Evolutionary conservation across 2,888 invertebrate genomes (phyloP), one percentile per base, ranked within the genome.

Genomic region (Aspidapion aeneum): DNA sequence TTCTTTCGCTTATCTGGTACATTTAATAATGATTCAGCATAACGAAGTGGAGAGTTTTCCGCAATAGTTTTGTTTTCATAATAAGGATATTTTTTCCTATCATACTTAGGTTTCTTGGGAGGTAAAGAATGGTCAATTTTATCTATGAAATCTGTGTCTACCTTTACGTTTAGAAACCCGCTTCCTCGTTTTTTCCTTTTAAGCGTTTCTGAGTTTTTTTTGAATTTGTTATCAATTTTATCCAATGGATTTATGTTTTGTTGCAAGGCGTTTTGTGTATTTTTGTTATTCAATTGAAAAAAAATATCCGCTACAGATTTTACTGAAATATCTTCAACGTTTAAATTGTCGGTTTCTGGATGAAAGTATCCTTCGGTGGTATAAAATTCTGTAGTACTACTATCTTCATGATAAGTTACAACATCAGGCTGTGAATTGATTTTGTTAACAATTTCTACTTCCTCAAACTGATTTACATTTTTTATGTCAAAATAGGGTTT

Each of bases 1-100:
- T 87, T 86, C 9, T 80, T 79, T 0, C 83, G 82, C 78, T 91
- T 90, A 22, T 77, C 79, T 0, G 90, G 90, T 21, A 89, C 83
- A 5, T 83, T 80, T 62, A 81, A 78, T 0, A 89, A 80, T 78
- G 88, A 84, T 73, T 88, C 85, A 0, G 88, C 85, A 72, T 90
- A 91, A 49, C 86, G 82, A 19, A 90, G 74, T 0, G 90, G 87
- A 0, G 90, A 89, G 71, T 86, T 77, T 70, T 79, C 81, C 59
- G 83, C 79, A 0, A 86, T 67, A 9, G 52, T 18, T 3, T 9
- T 9, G n/a, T 62, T 75, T 69, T 63, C 74, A 66, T 90, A 90
- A 74, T 87, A 90, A 0, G 90, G 90, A 79, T 89, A 91, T 74
- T 90, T 90, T 60, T 61, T 48, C 2, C 56, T 48, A 49, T 64